A percentile compares a stretch with the other conserved stretches of the same genome.
phyloP scores from a whole-genome alignment of 2,797 vertebrate genomes.

The Enteromius trimaculatus region DNA sequence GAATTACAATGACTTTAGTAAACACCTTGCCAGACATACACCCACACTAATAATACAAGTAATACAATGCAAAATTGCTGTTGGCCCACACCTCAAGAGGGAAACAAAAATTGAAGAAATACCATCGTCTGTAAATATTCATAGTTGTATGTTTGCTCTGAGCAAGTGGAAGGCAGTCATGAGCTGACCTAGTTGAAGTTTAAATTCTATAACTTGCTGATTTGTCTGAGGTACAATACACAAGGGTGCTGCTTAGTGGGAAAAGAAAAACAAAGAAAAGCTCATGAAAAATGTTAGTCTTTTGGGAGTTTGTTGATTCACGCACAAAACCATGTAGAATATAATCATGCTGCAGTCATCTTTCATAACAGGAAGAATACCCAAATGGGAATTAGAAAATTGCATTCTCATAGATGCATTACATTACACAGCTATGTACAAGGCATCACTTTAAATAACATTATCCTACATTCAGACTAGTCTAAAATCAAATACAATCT shows the following conservation, averaged over 20 bases:
- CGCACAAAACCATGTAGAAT: background rate
- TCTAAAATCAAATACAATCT: constrained; percentile 25
- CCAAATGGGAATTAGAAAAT: constrained; percentile 24
- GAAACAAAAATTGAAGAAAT: constrained; percentile 23
- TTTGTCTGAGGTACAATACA: constrained; percentile 42
- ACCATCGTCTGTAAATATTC: constrained; percentile 50
- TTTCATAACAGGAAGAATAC: constrained; percentile 38
- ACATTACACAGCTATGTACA: background rate
- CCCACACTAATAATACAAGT: constrained; percentile 15
- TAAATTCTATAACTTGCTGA: constrained; percentile 45
- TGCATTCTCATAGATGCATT: background rate
- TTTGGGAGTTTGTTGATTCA: constrained; percentile 20
- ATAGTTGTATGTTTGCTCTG: constrained; percentile 35
- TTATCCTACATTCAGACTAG: constrained; percentile 3
- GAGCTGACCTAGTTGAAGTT: constrained; percentile 49
- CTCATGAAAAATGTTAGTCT: constrained; percentile 20
- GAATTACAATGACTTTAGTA: constrained; percentile 7
- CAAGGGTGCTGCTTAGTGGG: constrained; percentile 24
- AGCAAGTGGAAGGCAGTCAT: constrained; percentile 32
- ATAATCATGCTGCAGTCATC: constrained; percentile 18
- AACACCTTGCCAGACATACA: constrained; percentile 16
- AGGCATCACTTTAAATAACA: constrained; percentile 2
- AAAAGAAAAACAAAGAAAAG: constrained; percentile 37
- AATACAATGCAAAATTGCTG: constrained; percentile 1
- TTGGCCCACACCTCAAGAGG: constrained; percentile 8